Evolutionary conservation across 2,797 vertebrate species (phyloP).

Genomic region (Sternotherus odoratus): DNA sequence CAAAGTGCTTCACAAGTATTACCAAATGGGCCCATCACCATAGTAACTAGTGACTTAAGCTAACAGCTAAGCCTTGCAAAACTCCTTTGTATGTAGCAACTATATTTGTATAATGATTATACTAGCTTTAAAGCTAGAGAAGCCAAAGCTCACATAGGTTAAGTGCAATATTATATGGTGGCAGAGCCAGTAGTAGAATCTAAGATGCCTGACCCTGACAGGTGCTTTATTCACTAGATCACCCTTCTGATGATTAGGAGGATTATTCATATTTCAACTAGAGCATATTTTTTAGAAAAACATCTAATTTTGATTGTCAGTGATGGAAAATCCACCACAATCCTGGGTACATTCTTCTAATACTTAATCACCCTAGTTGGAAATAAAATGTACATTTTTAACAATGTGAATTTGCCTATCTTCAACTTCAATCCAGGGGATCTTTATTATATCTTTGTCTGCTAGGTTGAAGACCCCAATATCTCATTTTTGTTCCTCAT

Average conservation of each 20-base stretch:
- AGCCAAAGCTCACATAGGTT: background rate
- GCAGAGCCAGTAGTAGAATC: background rate
- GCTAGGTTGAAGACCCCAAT: background rate
- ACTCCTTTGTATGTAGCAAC: background rate
- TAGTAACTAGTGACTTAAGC: background rate
- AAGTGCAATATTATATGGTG: background rate
- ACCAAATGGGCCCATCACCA: background rate
- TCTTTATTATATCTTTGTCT: background rate
- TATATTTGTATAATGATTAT: background rate
- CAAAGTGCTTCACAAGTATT: conserved; percentile 1
- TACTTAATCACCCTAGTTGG: background rate
- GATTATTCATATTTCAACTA: background rate
- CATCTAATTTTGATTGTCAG: background rate
- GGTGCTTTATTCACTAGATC: fast-evolving
- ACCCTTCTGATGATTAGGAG: background rate
- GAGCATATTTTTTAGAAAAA: background rate
- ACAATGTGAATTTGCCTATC: background rate
- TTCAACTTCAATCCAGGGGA: background rate
- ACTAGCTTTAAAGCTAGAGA: background rate
- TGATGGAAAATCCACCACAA: background rate
- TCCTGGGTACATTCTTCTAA: background rate
- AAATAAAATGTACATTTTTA: background rate
- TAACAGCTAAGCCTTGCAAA: background rate
- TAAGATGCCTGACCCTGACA: background rate
- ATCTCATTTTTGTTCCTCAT: background rate